A percentile compares a stretch with the other conserved stretches of the same genome.
Conservation (phyloP, 2,113 vertebrate species). For the Petrocephalus zakoni region DNA sequence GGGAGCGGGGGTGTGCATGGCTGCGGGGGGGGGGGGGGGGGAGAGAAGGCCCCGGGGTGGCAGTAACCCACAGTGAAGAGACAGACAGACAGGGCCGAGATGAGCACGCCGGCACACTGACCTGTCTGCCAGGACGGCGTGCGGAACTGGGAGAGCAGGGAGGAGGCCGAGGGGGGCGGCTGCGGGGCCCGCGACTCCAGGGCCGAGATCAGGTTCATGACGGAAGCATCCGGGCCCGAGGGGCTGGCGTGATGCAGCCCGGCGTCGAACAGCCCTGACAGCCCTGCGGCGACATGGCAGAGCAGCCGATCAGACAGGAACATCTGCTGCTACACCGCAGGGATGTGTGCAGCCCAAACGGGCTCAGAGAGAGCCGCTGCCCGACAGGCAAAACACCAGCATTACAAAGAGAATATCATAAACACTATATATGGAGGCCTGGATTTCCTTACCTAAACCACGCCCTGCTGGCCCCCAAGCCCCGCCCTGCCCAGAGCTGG, state of each 20-base stretch:
- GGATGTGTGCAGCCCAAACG: neutral
- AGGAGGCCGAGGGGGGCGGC: conserved; percentile 77
- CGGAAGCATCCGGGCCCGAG: conserved; percentile 74
- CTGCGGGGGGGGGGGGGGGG: conserved; percentile 46
- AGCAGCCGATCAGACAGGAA: neutral
- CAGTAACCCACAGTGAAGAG: conserved; percentile 26
- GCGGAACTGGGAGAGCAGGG: conserved; percentile 83
- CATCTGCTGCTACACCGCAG: neutral
- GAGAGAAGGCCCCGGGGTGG: neutral
- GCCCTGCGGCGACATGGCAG: conserved; percentile 51
- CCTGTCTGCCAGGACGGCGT: conserved; percentile 87
- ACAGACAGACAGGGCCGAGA: conserved; percentile 9
- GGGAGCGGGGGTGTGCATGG: conserved; percentile 83
- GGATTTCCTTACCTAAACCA: conserved; percentile 52
- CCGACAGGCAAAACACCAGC: neutral
- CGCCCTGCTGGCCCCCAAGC: conserved; percentile 59
- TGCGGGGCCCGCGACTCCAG: conserved; percentile 82
- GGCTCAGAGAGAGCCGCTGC: neutral
- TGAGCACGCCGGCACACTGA: conserved; percentile 37
- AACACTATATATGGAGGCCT: neutral
- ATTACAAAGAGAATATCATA: neutral
- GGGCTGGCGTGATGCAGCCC: conserved; percentile 76
- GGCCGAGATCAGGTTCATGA: conserved; percentile 89
- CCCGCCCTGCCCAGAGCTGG: conserved; percentile 60
- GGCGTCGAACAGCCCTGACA: conserved; percentile 81